A percentile compares a stretch with the other conserved stretches of the same genome.
phyloP scores from a whole-genome alignment of 1,140 invertebrate genomes.

The Nomia melanderi region DNA sequence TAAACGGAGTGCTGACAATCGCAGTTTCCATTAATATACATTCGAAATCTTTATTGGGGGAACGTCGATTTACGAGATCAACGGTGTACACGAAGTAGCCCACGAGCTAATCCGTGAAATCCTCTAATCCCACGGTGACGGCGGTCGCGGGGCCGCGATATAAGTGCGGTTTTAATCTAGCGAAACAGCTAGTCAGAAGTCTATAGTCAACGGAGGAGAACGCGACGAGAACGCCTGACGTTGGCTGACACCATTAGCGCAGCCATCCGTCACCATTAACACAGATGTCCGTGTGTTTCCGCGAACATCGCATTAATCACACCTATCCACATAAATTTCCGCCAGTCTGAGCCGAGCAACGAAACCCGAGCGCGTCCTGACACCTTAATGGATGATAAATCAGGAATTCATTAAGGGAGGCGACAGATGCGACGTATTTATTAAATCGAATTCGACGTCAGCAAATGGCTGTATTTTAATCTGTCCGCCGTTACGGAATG shows the following conservation, averaged over 20 bases:
- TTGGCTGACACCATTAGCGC: constrained; percentile 73
- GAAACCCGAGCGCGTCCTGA: constrained; percentile 67
- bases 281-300: constrained; percentile 74
- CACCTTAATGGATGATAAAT: constrained; percentile 73
- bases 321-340: constrained; percentile 72
- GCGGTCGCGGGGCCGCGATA: constrained; percentile 15
- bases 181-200: constrained; percentile 57
- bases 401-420: constrained; percentile 67
- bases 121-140: constrained; percentile 23
- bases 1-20: no score
- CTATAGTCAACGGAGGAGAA: constrained; percentile 56
- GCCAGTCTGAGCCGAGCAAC: constrained; percentile 63
- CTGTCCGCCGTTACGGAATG: constrained; percentile 26
- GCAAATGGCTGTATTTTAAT: constrained; percentile 64
- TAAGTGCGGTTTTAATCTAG: constrained; percentile 37
- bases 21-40: no score
- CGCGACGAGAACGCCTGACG: constrained; percentile 64
- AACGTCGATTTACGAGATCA: neutral
- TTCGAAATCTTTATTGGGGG: neutral
- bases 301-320: constrained; percentile 76
- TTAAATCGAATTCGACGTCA: constrained; percentile 63
- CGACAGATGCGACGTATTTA: constrained; percentile 66
- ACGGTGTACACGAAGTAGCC: neutral
- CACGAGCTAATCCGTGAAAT: constrained; percentile 16
- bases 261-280: constrained; percentile 77